Evolutionary conservation across 2,797 vertebrate genomes (phyloP).

Genomic region (Lagorchestes hirsutus): DNA sequence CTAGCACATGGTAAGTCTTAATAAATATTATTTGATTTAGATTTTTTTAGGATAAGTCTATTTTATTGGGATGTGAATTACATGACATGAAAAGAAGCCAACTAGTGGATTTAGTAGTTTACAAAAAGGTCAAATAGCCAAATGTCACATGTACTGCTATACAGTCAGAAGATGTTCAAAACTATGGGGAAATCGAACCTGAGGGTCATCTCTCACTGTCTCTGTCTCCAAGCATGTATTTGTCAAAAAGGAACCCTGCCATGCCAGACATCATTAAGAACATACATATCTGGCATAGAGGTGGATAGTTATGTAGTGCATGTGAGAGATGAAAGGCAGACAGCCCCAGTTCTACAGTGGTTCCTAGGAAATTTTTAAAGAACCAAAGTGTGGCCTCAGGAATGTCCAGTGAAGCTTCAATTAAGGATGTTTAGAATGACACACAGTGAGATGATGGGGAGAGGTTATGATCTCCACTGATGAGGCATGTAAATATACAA

Average conservation of each 20-base stretch:
- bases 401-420: background rate
- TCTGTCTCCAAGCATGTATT: background rate
- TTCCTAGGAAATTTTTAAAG: background rate
- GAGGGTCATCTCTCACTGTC: background rate
- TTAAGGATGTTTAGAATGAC: background rate
- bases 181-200: background rate
- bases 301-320: background rate
- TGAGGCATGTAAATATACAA: background rate
- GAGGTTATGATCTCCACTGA: background rate
- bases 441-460: background rate
- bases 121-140: too few species aligned
- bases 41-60: too few species aligned
- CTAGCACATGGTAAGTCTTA: background rate
- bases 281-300: background rate
- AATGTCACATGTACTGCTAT: background rate
- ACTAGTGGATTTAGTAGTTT: too few species aligned
- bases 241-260: background rate
- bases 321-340: background rate
- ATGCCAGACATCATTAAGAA: background rate
- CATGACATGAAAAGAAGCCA: too few species aligned
- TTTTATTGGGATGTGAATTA: too few species aligned
- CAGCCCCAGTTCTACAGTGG: background rate
- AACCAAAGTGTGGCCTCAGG: background rate
- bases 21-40: background rate
- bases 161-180: background rate